These are phyloP conservation scores for Cotesia chilonis DNA, from an alignment of 1,140 invertebrate species.

Conservation along the genomic window DNA sequence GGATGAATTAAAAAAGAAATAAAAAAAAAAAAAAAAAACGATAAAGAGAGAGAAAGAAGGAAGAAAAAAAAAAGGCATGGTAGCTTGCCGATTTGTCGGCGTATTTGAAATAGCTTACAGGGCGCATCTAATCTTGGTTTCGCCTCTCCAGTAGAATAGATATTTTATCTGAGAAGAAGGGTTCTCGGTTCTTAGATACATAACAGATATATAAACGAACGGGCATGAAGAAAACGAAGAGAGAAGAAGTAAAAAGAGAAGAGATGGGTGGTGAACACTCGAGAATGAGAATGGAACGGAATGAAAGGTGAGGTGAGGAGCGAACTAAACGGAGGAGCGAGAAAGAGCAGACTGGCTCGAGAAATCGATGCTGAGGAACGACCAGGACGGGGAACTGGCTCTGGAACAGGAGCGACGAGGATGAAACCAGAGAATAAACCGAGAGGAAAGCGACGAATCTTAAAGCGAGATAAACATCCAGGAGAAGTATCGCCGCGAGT, in stretches of 20 bases:
- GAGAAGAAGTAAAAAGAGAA: too few species aligned
- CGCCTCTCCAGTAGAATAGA: conserved; percentile 17
- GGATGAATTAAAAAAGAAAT: neutral
- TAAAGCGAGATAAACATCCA: conserved; percentile 20
- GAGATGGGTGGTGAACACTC: too few species aligned
- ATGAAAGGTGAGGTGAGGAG: neutral
- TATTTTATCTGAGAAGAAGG: conserved; percentile 16
- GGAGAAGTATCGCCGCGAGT: neutral
- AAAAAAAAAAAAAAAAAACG: neutral
- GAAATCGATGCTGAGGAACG: conserved; percentile 22
- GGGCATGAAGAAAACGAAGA: neutral
- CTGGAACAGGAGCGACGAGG: too few species aligned
- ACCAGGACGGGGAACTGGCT: neutral
- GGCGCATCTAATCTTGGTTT: conserved; percentile 17
- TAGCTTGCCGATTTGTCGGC: neutral
- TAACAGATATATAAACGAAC: conserved; percentile 16
- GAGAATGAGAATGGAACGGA: too few species aligned
- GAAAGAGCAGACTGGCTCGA: neutral
- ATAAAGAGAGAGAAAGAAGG: too few species aligned
- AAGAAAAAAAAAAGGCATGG: neutral
- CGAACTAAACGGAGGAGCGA: neutral
- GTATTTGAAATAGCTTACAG: neutral
- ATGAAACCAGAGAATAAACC: neutral
- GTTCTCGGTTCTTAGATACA: conserved; percentile 10
- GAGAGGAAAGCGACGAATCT: conserved; percentile 15